Conservation (phyloP, 2,888 invertebrate genomes). For the Drosophila anomelani region DNA sequence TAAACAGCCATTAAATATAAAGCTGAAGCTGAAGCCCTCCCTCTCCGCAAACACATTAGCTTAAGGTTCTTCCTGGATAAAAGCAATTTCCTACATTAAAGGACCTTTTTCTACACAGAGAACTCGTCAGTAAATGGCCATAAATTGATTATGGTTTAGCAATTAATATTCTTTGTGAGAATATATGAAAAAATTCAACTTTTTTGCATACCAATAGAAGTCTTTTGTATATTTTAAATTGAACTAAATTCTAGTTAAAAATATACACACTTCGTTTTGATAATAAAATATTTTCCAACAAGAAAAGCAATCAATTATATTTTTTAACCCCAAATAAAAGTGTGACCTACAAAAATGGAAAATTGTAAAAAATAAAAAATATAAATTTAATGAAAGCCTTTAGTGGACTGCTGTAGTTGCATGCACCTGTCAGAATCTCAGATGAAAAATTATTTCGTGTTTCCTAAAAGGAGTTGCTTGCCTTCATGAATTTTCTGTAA, state of each 20-base stretch:
- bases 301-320: slow-evolving; percentile 5
- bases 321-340: slow-evolving; percentile 5
- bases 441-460: slow-evolving; percentile 33
- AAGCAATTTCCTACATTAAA: slow-evolving; percentile 9
- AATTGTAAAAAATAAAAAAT: background rate
- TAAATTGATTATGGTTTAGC: background rate
- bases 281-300: background rate
- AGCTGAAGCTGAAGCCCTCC: background rate
- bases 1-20: slow-evolving; percentile 10
- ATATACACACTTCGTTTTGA: background rate
- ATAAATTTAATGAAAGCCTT: slow-evolving; percentile 23
- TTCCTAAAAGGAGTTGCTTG: slow-evolving; percentile 3
- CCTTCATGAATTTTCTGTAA: slow-evolving; percentile 1
- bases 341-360: slow-evolving; percentile 19
- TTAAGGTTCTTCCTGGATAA: background rate
- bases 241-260: background rate
- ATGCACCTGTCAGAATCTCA: slow-evolving; percentile 33
- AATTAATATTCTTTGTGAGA: background rate
- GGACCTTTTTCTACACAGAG: background rate
- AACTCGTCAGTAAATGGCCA: background rate
- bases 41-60: background rate
- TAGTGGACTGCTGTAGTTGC: slow-evolving; percentile 12
- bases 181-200: too few species aligned
- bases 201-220: background rate
- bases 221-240: background rate